Percentiles rank a stretch among this genome's conserved stretches.
Evolutionary conservation across 2,797 vertebrate species (phyloP).

Genomic region (Gallinago nigripennis): DNA sequence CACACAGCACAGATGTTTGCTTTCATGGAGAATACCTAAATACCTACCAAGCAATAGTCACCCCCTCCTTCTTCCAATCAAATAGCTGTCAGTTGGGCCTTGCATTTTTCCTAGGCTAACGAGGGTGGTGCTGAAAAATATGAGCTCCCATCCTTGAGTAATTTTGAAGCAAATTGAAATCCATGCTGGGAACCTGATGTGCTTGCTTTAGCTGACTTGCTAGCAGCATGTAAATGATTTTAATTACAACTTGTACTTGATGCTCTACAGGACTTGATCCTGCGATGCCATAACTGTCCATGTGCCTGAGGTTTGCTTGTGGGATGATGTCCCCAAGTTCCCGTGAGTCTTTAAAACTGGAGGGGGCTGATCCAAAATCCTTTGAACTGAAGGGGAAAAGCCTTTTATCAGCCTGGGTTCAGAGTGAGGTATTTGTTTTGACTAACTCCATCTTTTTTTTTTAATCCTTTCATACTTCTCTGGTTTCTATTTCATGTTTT

Average conservation of each 20-base stretch:
- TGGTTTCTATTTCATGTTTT: not conserved
- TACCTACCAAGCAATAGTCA: not conserved
- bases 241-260: slow-evolving; percentile 58
- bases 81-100: slow-evolving; percentile 21
- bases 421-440: not conserved
- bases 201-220: slow-evolving; percentile 71
- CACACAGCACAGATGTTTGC: slow-evolving; percentile 55
- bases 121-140: slow-evolving; percentile 66
- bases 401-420: not conserved
- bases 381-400: not conserved
- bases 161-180: slow-evolving; percentile 77
- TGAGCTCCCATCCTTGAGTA: slow-evolving; percentile 59
- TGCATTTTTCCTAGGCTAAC: slow-evolving; percentile 65
- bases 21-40: slow-evolving; percentile 40
- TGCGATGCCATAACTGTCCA: not conserved
- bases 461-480: not conserved
- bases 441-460: not conserved
- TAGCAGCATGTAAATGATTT: slow-evolving; percentile 69
- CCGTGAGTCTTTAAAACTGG: not conserved
- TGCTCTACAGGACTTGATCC: slow-evolving; percentile 12
- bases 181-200: slow-evolving; percentile 73
- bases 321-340: not conserved
- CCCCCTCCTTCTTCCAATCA: not conserved
- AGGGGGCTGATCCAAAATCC: not conserved
- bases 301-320: not conserved